phyloP scores from a whole-genome alignment of 37 sponge, comb jelly and placozoan species.

The Amphimedon queenslandica region DNA sequence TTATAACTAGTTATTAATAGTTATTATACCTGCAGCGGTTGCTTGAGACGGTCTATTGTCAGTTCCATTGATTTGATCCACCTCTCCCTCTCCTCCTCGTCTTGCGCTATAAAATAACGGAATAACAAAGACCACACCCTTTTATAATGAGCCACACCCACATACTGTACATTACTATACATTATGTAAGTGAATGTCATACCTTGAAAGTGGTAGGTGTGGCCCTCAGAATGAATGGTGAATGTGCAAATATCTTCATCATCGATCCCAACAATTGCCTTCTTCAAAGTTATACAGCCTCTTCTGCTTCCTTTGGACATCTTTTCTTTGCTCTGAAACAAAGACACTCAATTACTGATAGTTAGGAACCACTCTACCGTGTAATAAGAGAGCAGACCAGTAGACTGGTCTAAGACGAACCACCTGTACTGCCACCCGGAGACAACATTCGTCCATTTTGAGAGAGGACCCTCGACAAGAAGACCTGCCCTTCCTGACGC shows the following conservation, averaged over 20 bases:
- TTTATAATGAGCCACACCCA: background rate
- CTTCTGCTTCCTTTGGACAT: conserved; percentile 83
- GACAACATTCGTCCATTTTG: conserved; percentile 98
- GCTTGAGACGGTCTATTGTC: conserved; percentile 47
- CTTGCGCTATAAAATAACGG: conserved; percentile 48
- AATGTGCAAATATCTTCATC: conserved; percentile 97
- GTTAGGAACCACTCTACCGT: conserved; percentile 33
- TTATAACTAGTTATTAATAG: no score
- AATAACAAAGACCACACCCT: background rate
- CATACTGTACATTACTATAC: background rate
- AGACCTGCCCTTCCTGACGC: conserved; percentile 11
- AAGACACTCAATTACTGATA: background rate
- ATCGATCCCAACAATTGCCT: conserved; percentile 87
- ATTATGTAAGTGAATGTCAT: background rate
- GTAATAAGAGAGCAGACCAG: conserved; percentile 92
- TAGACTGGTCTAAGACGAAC: conserved; percentile 91
- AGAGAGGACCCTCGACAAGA: conserved; percentile 90
- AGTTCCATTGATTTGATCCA: conserved; percentile 86
- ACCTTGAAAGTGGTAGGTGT: conserved; percentile 91
- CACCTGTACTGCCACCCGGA: conserved; percentile 98
- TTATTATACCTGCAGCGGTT: conserved; percentile 32
- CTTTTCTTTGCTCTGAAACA: conserved; percentile 76
- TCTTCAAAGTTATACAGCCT: conserved; percentile 70
- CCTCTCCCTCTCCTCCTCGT: conserved; percentile 76
- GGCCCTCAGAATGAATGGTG: conserved; percentile 75